A percentile compares a stretch with the other conserved stretches of the same genome.
Conservation (phyloP, 2,113 vertebrate genomes). For the Gymnarchus niloticus region DNA sequence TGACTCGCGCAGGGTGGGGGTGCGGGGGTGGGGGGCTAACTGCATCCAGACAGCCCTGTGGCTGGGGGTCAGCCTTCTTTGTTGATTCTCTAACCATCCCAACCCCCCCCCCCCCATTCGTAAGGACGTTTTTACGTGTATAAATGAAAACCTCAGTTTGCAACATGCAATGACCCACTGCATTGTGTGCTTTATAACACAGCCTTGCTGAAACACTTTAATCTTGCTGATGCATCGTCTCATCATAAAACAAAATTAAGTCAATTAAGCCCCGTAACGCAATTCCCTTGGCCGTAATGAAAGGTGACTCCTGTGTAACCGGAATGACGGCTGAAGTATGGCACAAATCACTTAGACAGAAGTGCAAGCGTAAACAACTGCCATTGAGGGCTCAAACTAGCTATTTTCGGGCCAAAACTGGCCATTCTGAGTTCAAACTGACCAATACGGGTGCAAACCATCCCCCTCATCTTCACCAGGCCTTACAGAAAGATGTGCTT, state of each 20-base stretch:
- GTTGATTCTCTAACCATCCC: conserved; percentile 5
- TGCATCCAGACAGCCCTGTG: conserved; percentile 6
- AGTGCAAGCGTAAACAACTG: neutral
- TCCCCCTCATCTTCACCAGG: neutral
- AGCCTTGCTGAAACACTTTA: neutral
- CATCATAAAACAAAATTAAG: neutral
- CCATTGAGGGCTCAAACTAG: neutral
- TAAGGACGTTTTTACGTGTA: neutral
- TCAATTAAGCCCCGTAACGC: neutral
- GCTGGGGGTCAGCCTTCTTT: neutral
- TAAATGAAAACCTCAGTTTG: neutral
- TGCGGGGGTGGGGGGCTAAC: neutral
- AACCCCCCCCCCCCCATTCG: neutral
- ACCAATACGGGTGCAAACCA: no score
- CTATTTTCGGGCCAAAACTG: no score
- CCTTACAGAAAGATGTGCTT: neutral
- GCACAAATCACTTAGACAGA: neutral
- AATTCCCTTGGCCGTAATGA: neutral
- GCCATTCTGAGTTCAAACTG: no score
- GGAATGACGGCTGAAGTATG: neutral
- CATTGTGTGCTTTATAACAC: neutral
- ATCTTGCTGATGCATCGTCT: neutral
- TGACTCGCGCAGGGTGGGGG: neutral
- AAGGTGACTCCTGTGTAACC: neutral
- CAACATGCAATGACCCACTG: neutral